Evolutionary conservation across 1,140 invertebrate species (phyloP).

Genomic region (Hyles euphorbiae): DNA sequence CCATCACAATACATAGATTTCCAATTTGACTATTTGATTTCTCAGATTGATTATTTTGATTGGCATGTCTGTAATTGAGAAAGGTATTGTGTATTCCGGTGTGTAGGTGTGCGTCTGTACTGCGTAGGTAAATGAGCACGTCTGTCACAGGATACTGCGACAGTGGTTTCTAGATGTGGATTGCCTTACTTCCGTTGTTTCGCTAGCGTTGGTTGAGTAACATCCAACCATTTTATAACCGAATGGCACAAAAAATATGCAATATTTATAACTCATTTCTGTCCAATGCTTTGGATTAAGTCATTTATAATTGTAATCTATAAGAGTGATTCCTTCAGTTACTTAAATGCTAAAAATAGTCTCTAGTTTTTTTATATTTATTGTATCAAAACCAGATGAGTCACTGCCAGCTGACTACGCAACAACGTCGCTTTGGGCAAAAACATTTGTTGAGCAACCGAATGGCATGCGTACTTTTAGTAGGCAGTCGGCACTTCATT

Average conservation of each 20-base stretch:
- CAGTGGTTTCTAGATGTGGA: slow-evolving; percentile 6
- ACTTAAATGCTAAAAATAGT: background rate
- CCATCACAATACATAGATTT: too few species aligned
- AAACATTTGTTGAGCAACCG: slow-evolving; percentile 36
- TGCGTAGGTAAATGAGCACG: too few species aligned
- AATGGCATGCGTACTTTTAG: slow-evolving; percentile 6
- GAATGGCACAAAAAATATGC: background rate
- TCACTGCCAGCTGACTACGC: slow-evolving; percentile 18
- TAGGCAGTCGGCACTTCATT: slow-evolving; percentile 13
- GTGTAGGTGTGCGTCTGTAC: too few species aligned
- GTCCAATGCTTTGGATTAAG: too few species aligned
- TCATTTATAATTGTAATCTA: too few species aligned
- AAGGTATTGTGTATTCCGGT: too few species aligned
- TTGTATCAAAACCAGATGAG: slow-evolving; percentile 16
- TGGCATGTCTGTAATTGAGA: too few species aligned
- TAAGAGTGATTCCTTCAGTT: too few species aligned
- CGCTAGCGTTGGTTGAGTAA: slow-evolving; percentile 10
- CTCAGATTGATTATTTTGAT: too few species aligned
- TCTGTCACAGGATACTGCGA: slow-evolving; percentile 14
- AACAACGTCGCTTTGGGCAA: slow-evolving; percentile 19
- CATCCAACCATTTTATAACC: slow-evolving; percentile 11
- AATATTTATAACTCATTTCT: too few species aligned
- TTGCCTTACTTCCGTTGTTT: slow-evolving; percentile 1
- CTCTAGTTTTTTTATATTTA: background rate
- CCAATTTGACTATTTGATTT: too few species aligned